Evolutionary conservation across 1,140 invertebrate species (phyloP).

Genomic region (Chrysoperla carnea): DNA sequence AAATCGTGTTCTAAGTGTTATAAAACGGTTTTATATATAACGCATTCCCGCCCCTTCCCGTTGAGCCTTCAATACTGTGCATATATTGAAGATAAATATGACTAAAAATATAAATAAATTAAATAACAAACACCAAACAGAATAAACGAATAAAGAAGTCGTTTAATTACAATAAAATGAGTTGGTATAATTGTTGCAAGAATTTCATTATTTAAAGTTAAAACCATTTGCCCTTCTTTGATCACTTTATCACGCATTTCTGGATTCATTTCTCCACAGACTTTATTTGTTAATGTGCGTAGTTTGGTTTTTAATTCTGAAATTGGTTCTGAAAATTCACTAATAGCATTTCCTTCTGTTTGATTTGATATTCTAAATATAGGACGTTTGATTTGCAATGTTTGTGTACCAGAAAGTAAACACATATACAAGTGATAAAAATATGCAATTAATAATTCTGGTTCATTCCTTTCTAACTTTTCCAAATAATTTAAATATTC

Average conservation of each 20-base stretch:
- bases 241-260: slow-evolving; percentile 47
- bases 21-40: too few species aligned
- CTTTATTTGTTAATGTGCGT: slow-evolving; percentile 43
- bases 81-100: too few species aligned
- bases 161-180: slow-evolving; percentile 24
- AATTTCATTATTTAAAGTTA: slow-evolving; percentile 53
- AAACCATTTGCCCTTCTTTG: slow-evolving; percentile 59
- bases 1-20: too few species aligned
- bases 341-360: slow-evolving; percentile 28
- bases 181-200: slow-evolving; percentile 45
- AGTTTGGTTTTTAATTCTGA: slow-evolving; percentile 43
- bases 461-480: slow-evolving; percentile 43
- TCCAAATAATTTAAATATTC: slow-evolving; percentile 51
- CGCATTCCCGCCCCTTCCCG: too few species aligned
- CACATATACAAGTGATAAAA: slow-evolving; percentile 72
- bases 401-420: slow-evolving; percentile 59
- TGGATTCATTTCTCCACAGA: slow-evolving; percentile 42
- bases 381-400: slow-evolving; percentile 50
- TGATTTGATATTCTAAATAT: slow-evolving; percentile 30
- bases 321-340: slow-evolving; percentile 41
- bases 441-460: slow-evolving; percentile 51
- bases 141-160: slow-evolving; percentile 8
- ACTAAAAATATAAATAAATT: too few species aligned
- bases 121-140: too few species aligned
- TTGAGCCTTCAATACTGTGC: too few species aligned